Evolutionary conservation across 2,797 vertebrate genomes (phyloP).

Genomic region (Chaunax sp.): DNA sequence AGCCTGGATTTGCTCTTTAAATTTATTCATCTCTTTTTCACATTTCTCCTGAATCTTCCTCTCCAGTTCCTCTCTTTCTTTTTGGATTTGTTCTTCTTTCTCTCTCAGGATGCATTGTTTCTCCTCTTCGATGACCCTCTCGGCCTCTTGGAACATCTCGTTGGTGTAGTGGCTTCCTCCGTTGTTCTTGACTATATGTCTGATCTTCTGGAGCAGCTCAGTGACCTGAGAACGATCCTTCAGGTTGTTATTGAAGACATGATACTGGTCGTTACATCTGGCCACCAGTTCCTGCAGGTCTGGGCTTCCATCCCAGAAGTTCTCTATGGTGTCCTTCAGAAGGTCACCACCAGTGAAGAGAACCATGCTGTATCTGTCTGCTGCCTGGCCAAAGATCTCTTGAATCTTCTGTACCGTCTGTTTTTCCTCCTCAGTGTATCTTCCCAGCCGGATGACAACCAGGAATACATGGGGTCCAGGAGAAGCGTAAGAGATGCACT

Average conservation of each 20-base stretch:
- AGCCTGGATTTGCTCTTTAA: no score
- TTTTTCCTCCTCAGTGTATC: neutral
- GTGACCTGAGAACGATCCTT: neutral
- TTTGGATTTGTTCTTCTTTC: no score
- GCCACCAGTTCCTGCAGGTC: neutral
- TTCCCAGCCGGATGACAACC: neutral
- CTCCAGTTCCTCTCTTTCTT: no score
- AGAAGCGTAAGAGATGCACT: neutral
- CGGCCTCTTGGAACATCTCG: conserved; percentile 4
- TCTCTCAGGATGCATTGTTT: neutral
- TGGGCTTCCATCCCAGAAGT: neutral
- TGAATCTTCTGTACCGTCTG: no score
- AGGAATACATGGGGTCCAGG: no score
- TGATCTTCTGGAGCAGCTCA: neutral
- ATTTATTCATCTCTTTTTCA: no score
- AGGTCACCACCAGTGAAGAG: neutral
- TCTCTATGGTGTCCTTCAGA: no score
- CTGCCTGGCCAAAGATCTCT: no score
- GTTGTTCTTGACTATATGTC: neutral
- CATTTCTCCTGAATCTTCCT: no score
- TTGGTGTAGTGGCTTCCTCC: conserved; percentile 10
- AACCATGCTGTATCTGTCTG: neutral
- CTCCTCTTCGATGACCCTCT: neutral
- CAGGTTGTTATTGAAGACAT: conserved; percentile 2
- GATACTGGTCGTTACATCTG: neutral